Evolutionary conservation across 92 coral and sea anemone species (phyloP).

Genomic region (Porites cylindrica): DNA sequence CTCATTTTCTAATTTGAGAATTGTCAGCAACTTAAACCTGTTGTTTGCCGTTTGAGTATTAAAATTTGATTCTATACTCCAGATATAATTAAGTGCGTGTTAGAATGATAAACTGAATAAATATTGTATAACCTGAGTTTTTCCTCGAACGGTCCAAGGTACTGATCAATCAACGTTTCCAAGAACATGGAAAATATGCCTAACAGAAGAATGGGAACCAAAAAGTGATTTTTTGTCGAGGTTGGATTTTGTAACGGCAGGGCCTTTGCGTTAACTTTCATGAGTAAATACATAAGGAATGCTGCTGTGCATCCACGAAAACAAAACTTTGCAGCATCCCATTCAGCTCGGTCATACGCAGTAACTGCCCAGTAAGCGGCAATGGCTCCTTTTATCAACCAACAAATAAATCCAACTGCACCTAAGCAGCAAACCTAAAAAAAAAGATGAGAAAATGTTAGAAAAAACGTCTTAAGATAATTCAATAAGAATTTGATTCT

Average conservation of each 20-base stretch:
- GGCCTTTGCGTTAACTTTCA: not conserved
- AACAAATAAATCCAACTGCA: conserved; percentile 62
- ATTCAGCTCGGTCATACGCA: conserved; percentile 1
- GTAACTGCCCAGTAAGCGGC: conserved; percentile 45
- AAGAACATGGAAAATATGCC: not conserved
- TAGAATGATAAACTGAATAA: no score
- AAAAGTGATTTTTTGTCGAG: not conserved
- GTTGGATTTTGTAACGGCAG: not conserved
- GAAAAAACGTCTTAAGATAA: no score
- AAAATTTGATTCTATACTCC: no score
- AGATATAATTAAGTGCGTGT: no score
- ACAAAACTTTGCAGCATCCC: conserved; percentile 37
- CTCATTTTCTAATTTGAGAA: no score
- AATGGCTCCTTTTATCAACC: conserved; percentile 57
- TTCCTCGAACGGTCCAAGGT: not conserved
- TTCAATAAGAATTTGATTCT: not conserved
- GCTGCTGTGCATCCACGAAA: conserved; percentile 35
- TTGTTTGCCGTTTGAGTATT: no score
- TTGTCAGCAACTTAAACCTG: no score
- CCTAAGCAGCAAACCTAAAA: conserved; percentile 51
- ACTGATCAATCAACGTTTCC: not conserved
- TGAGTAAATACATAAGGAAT: conserved; percentile 23
- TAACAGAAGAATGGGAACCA: not conserved
- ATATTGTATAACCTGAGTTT: not conserved
- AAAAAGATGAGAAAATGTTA: no score